Conservation (phyloP, 2,113 vertebrate species). For the Pelodiscus sinensis region DNA sequence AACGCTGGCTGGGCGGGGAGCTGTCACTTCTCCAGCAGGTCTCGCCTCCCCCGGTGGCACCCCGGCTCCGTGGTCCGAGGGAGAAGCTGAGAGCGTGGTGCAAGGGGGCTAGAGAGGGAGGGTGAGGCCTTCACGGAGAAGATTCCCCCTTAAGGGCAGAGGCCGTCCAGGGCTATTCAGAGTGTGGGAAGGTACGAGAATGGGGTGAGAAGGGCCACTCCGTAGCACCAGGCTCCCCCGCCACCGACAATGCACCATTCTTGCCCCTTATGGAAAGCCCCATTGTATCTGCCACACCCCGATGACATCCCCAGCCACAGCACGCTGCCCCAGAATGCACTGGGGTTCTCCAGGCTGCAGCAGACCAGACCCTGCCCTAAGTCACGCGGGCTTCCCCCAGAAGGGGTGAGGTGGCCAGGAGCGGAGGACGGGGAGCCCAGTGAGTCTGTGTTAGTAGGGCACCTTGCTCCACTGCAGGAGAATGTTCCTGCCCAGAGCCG, state of each 20-base stretch:
- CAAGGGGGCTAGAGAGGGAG: too few relatives aligned
- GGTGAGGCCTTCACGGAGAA: neutral
- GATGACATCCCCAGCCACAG: neutral
- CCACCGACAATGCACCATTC: neutral
- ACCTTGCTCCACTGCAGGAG: neutral
- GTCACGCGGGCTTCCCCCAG: neutral
- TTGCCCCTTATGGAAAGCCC: too few relatives aligned
- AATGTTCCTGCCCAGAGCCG: neutral
- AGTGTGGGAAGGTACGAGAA: neutral
- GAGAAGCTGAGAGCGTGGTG: neutral
- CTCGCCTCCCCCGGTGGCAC: neutral
- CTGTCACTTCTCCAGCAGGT: neutral
- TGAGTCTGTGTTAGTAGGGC: fast-evolving
- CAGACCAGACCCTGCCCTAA: neutral
- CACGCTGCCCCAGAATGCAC: neutral
- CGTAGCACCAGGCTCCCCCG: neutral
- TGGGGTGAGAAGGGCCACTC: neutral
- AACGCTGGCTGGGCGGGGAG: neutral
- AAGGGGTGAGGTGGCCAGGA: too few relatives aligned
- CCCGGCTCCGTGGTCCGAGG: neutral
- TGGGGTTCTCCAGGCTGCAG: neutral
- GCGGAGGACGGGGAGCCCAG: neutral
- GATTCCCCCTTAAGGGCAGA: neutral
- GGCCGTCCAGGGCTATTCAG: neutral
- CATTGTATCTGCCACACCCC: too few relatives aligned